Conservation (phyloP, 1,140 invertebrate species). For the Thaumatotibia leucotreta region DNA sequence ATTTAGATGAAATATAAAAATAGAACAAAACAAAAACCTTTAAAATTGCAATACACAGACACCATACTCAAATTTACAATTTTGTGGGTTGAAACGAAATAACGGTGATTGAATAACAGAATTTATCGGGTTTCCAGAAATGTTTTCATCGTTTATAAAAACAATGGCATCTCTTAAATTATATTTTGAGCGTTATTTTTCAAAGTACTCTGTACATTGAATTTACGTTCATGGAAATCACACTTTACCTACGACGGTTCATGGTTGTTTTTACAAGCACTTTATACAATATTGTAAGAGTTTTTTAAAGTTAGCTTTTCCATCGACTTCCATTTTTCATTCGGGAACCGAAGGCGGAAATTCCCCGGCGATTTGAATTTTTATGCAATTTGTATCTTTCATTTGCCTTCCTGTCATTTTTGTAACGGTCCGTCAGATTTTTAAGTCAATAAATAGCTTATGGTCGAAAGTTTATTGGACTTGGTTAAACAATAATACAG, state of each 20-base stretch:
- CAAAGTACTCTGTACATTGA: background rate
- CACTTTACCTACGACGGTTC: background rate
- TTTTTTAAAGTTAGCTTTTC: background rate
- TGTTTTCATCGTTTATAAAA: background rate
- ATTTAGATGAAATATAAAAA: no score
- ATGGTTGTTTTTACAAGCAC: background rate
- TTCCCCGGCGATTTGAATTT: slow-evolving; percentile 11
- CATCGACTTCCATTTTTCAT: slow-evolving; percentile 1
- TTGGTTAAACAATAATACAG: no score
- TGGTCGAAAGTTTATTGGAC: no score
- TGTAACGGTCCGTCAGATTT: background rate
- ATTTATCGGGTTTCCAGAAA: background rate
- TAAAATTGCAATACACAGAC: no score
- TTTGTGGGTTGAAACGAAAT: no score
- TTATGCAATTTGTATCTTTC: slow-evolving; percentile 13
- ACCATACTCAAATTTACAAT: background rate
- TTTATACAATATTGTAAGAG: background rate
- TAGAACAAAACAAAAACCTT: no score
- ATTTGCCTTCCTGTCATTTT: background rate
- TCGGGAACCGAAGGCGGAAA: background rate
- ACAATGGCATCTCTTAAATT: background rate
- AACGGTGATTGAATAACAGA: background rate
- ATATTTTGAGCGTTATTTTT: background rate
- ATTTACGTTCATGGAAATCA: background rate
- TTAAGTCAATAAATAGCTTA: no score